Conservation (phyloP, 2,888 invertebrate genomes). For the Ernsta delagoae region DNA sequence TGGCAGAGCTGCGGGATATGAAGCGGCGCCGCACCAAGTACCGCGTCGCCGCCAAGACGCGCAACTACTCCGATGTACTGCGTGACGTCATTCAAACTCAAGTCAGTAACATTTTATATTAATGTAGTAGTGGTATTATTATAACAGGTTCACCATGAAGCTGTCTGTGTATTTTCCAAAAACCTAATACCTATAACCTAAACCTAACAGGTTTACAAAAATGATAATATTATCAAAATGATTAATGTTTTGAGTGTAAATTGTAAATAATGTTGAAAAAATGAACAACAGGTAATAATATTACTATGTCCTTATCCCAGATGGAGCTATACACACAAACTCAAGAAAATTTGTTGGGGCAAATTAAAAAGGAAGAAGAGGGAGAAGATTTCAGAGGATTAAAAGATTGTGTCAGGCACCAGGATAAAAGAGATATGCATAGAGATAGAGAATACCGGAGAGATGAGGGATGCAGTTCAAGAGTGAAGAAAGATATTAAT, state of each 20-base stretch:
- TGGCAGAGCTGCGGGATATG: conserved; percentile 84
- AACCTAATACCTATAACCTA: no score
- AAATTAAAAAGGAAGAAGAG: neutral
- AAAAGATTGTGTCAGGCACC: neutral
- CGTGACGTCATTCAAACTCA: conserved; percentile 85
- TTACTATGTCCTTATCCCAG: conserved; percentile 41
- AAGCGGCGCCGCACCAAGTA: conserved; percentile 86
- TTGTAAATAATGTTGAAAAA: no score
- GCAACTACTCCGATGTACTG: conserved; percentile 84
- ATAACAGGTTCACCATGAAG: no score
- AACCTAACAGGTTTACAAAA: no score
- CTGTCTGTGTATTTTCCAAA: no score
- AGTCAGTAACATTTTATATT: conserved; percentile 48
- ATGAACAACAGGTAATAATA: neutral
- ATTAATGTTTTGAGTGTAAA: no score
- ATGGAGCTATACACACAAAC: conserved; percentile 58
- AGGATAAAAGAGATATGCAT: conserved; percentile 2
- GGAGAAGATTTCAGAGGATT: neutral
- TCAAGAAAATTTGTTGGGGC: conserved; percentile 13
- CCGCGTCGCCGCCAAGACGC: conserved; percentile 82
- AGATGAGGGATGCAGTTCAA: neutral
- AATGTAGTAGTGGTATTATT: neutral
- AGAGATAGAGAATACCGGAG: neutral
- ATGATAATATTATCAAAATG: no score
- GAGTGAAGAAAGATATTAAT: neutral